Evolutionary conservation across 2,797 vertebrate species (phyloP), one percentile per base, ranked within the genome.

Genomic region (Falco naumanni): DNA sequence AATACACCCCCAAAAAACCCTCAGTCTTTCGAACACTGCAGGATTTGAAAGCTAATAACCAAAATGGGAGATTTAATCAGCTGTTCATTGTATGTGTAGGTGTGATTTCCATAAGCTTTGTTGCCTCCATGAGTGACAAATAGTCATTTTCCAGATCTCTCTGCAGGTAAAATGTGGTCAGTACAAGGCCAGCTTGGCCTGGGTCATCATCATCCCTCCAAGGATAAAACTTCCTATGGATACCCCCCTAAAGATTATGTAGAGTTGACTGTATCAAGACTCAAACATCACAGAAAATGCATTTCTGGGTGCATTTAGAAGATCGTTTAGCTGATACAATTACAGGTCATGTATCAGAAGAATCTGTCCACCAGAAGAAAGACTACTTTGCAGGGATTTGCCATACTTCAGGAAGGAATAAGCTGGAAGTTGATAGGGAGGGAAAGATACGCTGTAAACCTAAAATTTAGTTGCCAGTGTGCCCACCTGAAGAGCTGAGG

Each of bases 1-100:
- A 75, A 66, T 83, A 43, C 17, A 64, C 10, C 24, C 53, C 54
- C 15, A 4, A 51, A 90, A 51, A 87, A 51, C 7, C 17, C 57
- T 93, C 34, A 84, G 54, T 77, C n/a, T 84, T 82, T 82, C 72
- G 59, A 70, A 63, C 70, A 74, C 39, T 70, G 78, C 41, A 88
- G 90, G 89, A 84, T 83, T 89, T 76, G 81, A 81, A 91, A 89
- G 63, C 21, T 90, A 84, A 71, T 89, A 84, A 89, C 51, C 21
- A 82, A 82, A 95, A 47, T 15, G 37, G 13, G 48, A 86, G 48
- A 84, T 82, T 51, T 94, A 84, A 82, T 83, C 43, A 89, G 34
- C 51, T 21, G 0, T 33, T 89, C 0, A 1, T 59, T 47, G 5
- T 70, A 10, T 20, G 43, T 77, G 75, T 65, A 64, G 81, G 28